Evolutionary conservation across 1,140 invertebrate genomes (phyloP), one percentile per base, ranked within the genome.

Genomic region (Leguminivora glycinivorella): DNA sequence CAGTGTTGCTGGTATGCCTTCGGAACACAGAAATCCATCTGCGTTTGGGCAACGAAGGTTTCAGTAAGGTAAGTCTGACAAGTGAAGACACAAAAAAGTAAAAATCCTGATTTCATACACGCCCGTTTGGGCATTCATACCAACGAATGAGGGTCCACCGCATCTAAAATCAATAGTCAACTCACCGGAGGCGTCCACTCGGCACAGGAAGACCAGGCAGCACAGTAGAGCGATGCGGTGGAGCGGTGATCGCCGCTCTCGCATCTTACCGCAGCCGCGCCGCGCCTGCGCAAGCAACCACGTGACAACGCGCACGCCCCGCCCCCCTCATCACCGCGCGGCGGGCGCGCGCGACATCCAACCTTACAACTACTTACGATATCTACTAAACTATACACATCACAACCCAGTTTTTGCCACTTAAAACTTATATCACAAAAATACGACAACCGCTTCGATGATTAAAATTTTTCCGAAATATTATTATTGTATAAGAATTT

Each of bases 401-500:
- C 89, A 91, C 89, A 90, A 91, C 89, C 88, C 79, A 89, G 89
- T 89, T 91, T 52, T 89, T 87, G 83, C 85, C 87, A 91, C 47
- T 58, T 68, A 25, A 79, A 76, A 81, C 78, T 72, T 75, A 60
- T 88, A 89, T 90, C 88, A 91, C 89, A 91, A 90, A 89, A 91
- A 91, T 89, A 90, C 89, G 89, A 91, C 88, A 91, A 91, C 89
- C 89, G 85, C 83, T 90, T 91, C 89, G 87, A 89, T 91, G 84
- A 84, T 88, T 76, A 80, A 88, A 87, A 89, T 84, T 76, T 81
- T 84, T 85, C 80, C 80, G 73, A 85, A 88, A 85, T 84, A 43
- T 70, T 73, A 78, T 78, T 17, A 38, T 67, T 66, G 47, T 52
- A 52, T 71, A 71, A 56, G 14, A 70, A 22, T 60, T 52, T 67